Conservation (phyloP, 2,888 invertebrate species). For the Ptychoptera contaminata region DNA sequence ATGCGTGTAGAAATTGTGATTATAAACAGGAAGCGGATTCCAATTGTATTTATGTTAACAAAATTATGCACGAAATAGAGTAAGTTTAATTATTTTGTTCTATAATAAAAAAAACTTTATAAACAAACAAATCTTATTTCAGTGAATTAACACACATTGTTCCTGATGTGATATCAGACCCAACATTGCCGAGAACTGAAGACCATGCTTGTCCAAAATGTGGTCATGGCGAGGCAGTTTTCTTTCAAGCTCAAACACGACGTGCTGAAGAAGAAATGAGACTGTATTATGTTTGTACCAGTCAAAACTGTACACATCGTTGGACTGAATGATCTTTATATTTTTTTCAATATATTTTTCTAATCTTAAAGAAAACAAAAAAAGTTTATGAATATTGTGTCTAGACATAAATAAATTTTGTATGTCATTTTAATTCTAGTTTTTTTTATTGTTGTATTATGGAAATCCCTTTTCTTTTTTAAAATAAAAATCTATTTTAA, state of each 20-base stretch:
- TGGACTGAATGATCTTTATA: constrained; percentile 94
- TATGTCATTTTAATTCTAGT: too few species aligned
- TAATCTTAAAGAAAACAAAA: too few species aligned
- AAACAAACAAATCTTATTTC: constrained; percentile 16
- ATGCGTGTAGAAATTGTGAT: constrained; percentile 96
- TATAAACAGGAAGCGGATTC: constrained; percentile 94
- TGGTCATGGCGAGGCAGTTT: constrained; percentile 87
- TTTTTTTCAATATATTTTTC: neutral
- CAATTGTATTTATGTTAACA: constrained; percentile 98
- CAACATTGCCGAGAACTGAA: constrained; percentile 92
- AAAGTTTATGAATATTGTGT: too few species aligned
- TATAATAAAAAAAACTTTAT: constrained; percentile 4
- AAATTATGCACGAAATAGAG: constrained; percentile 99
- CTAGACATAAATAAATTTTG: too few species aligned
- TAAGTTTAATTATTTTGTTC: constrained; percentile 30
- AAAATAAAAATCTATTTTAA: too few species aligned
- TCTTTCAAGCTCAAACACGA: constrained; percentile 95
- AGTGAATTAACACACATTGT: constrained; percentile 96
- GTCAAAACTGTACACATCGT: constrained; percentile 77
- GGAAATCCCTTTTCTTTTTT: too few species aligned
- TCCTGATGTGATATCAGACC: constrained; percentile 95
- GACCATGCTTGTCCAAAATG: constrained; percentile 98
- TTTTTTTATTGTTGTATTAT: too few species aligned
- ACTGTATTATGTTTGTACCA: constrained; percentile 91
- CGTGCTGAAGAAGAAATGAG: constrained; percentile 98